Conservation (phyloP, 2,888 invertebrate species). For the Chironomus riparius region DNA sequence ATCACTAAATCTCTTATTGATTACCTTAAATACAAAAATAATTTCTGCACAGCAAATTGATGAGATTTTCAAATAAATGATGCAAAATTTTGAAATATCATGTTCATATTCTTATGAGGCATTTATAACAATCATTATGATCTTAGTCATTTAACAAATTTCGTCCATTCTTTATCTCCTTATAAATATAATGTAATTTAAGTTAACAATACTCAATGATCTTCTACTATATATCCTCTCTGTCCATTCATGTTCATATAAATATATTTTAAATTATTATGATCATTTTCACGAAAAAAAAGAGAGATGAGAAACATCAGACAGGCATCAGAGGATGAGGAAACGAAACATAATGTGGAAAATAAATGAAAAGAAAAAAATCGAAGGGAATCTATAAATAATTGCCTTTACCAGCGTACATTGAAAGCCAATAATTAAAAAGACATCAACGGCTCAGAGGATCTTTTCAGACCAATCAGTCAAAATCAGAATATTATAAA, state of each 20-base stretch:
- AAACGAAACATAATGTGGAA: background rate
- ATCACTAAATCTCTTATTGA: too few relatives aligned
- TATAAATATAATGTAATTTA: too few relatives aligned
- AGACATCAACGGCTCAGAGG: conserved; percentile 19
- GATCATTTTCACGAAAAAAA: background rate
- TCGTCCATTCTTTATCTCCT: too few relatives aligned
- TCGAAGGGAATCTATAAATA: conserved; percentile 28
- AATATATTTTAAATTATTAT: background rate
- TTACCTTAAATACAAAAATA: too few relatives aligned
- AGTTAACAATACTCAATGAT: too few relatives aligned
- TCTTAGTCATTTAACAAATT: too few relatives aligned
- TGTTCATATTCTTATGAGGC: too few relatives aligned
- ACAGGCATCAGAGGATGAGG: background rate
- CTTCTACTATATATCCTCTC: too few relatives aligned
- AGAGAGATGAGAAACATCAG: background rate
- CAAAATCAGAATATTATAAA: conserved; percentile 27
- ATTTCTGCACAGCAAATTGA: too few relatives aligned
- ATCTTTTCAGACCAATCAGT: conserved; percentile 24
- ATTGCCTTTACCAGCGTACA: conserved; percentile 11
- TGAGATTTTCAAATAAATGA: too few relatives aligned
- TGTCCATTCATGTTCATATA: background rate
- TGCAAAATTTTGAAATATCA: too few relatives aligned
- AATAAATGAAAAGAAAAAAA: background rate
- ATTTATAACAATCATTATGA: too few relatives aligned
- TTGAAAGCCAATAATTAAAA: conserved; percentile 28